Percentiles rank a stretch among this genome's conserved stretches.
phyloP scores from a whole-genome alignment of 1,140 invertebrate genomes.

The Drosophila trapezifrons region DNA sequence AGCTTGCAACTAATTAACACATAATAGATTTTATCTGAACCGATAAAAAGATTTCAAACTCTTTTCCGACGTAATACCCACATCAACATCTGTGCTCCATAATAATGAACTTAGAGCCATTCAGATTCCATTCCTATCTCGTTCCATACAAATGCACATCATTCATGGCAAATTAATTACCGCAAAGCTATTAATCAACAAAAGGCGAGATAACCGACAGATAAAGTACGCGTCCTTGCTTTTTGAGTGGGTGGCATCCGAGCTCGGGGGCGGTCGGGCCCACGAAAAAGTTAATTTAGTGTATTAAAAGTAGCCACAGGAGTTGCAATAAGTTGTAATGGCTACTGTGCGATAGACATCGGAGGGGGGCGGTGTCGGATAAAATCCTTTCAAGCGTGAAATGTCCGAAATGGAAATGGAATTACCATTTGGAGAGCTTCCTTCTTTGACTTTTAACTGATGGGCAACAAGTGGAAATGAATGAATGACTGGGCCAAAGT shows the following conservation, averaged over 20 bases:
- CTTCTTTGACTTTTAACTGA: slow-evolving; percentile 65
- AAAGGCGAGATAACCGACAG: slow-evolving; percentile 66
- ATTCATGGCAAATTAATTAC: slow-evolving; percentile 77
- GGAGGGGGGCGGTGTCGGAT: slow-evolving; percentile 6
- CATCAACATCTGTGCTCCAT: neutral
- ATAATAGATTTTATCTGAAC: neutral
- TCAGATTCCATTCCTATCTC: slow-evolving; percentile 13
- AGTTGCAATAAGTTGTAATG: slow-evolving; percentile 73
- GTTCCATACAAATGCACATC: slow-evolving; percentile 44
- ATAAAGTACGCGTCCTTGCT: slow-evolving; percentile 59
- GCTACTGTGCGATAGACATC: slow-evolving; percentile 65
- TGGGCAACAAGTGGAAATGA: slow-evolving; percentile 74
- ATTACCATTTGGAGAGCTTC: slow-evolving; percentile 54
- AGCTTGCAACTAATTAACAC: slow-evolving; percentile 24
- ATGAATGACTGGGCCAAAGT: slow-evolving; percentile 56
- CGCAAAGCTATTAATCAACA: slow-evolving; percentile 74
- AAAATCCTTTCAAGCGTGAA: slow-evolving; percentile 66
- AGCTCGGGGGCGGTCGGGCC: neutral
- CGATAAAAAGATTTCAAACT: neutral
- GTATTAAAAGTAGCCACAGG: slow-evolving; percentile 76
- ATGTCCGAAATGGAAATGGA: slow-evolving; percentile 65
- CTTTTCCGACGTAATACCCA: neutral
- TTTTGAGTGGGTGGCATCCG: slow-evolving; percentile 27
- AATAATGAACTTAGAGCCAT: slow-evolving; percentile 11
- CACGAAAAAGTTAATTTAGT: slow-evolving; percentile 74